phyloP scores from a whole-genome alignment of 2,888 invertebrate genomes.

The Stenoptilia bipunctidactyla region DNA sequence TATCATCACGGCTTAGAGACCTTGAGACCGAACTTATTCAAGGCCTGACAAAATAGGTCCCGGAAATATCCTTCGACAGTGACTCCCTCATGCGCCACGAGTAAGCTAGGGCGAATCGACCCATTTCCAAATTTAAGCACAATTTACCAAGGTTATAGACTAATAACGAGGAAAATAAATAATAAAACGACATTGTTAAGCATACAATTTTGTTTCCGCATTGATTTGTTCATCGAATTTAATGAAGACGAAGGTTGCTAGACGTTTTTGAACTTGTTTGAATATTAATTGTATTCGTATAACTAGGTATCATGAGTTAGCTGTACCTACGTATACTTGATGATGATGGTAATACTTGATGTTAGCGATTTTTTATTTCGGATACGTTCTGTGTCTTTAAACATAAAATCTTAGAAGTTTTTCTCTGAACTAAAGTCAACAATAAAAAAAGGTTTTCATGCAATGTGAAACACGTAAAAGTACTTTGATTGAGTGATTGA shows the following conservation, averaged over 20 bases:
- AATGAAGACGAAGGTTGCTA: neutral
- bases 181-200: neutral
- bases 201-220: neutral
- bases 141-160: neutral
- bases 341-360: too few relatives aligned
- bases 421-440: too few relatives aligned
- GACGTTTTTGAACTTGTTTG: too few relatives aligned
- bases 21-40: conserved; percentile 51
- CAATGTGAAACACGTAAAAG: too few relatives aligned
- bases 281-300: neutral
- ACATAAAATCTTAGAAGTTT: too few relatives aligned
- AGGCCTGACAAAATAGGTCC: conserved; percentile 31
- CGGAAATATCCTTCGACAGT: conserved; percentile 49
- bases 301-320: too few relatives aligned
- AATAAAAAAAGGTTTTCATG: too few relatives aligned
- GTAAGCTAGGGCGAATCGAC: conserved; percentile 36
- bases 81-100: conserved; percentile 29
- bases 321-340: too few relatives aligned
- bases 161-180: conserved; percentile 24
- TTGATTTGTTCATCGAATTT: neutral
- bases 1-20: conserved; percentile 43
- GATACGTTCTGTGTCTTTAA: too few relatives aligned
- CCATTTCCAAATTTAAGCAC: conserved; percentile 17
- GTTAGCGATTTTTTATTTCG: too few relatives aligned
- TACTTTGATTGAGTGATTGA: too few relatives aligned